phyloP scores from a whole-genome alignment of 35 echinoderm and acorn worm species.

The Ptychodera flava region DNA sequence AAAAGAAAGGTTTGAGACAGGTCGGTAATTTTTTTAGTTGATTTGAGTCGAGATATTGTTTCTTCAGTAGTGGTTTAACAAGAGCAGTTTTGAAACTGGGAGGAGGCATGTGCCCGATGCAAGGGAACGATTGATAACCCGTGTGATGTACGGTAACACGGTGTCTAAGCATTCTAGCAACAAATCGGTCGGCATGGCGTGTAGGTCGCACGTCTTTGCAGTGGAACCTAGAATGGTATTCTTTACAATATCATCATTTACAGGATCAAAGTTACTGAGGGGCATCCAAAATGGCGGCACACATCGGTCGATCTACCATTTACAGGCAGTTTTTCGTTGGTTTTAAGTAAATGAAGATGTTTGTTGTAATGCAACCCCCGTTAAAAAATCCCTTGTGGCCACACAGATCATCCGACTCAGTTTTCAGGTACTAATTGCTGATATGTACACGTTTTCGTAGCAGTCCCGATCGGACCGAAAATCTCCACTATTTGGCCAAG shows the following conservation, averaged over 20 bases:
- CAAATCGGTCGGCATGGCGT: background rate
- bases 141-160: background rate
- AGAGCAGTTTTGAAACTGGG: background rate
- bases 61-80: background rate
- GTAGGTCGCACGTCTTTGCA: background rate
- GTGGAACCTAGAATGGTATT: background rate
- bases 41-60: background rate
- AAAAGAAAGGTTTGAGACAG: background rate
- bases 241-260: background rate
- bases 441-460: too few species aligned
- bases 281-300: too few species aligned
- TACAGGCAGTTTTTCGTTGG: too few species aligned
- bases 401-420: too few species aligned
- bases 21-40: background rate
- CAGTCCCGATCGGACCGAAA: too few species aligned
- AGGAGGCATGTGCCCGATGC: too few species aligned
- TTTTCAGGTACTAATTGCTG: too few species aligned
- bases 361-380: too few species aligned
- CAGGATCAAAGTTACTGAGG: background rate
- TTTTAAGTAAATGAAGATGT: too few species aligned
- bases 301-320: too few species aligned
- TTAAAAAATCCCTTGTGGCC: too few species aligned
- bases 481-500: too few species aligned
- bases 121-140: background rate
- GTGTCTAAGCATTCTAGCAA: background rate